Base-by-base conservation (phyloP, 2,113 vertebrate genomes). In the Nesoenas mayeri region DNA sequence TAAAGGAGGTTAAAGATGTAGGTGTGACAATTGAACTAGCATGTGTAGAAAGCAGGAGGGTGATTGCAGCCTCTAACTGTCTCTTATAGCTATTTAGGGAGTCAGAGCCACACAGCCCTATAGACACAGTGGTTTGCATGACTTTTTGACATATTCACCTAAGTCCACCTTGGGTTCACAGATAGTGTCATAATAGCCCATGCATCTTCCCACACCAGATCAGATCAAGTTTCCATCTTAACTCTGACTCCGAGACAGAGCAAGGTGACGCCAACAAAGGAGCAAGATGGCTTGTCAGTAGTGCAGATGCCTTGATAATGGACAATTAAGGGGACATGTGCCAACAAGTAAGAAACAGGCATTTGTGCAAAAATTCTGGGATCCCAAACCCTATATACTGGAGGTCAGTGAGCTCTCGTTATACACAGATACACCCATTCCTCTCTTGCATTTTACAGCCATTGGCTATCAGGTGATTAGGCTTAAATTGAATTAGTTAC, bases 41-140 rank as follows among this genome's bases (percentile, higher is more conserved):
- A 26, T 0, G 0, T 8, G 34, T 7, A 22, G 50, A 65, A 66
- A 58, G 61, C 14, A 79, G 28, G 22, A 10, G 15, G 25, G n/a
- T 28, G 36, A 10, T 5, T 47, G n/a, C 28, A 21, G 36, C 34
- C 50, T 67, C 29, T 5, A 5, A 31, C 12, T 10, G 0, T n/a
- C 64, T 44, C 32, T 42, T 15, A 1, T 2, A 25, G 64, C 17
- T 77, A 4, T 36, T 85, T 25, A n/a, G 17, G 48, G 54, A 75
- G 51, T 20, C 28, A 47, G 48, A 58, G 26, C 4, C 62, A 58
- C 42, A 22, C 15, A 53, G 32, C 14, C 25, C 31, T 50, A 6
- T 6, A 26, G 25, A 47, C 11, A 24, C 5, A 1, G 20, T 34
- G 18, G 11, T 32, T 29, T 81, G 22, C 31, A 12, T 36, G 15